These are phyloP conservation scores for Mesorhabditis spiculigera DNA, from an alignment of 2,888 invertebrate species.

Conservation along the genomic window DNA sequence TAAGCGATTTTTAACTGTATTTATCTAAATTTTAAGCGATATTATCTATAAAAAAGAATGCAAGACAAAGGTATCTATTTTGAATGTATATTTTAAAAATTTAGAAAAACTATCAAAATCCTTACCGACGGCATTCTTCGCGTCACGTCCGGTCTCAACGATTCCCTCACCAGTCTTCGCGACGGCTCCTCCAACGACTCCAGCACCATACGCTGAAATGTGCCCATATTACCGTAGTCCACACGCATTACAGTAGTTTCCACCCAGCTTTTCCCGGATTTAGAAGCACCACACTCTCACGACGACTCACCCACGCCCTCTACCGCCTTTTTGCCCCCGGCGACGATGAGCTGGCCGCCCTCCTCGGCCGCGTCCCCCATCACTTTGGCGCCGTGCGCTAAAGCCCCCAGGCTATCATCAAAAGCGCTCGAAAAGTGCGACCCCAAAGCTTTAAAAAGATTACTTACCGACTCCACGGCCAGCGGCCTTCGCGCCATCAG, in stretches of 20 bases:
- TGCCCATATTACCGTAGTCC: neutral
- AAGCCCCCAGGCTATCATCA: neutral
- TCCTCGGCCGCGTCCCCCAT: neutral
- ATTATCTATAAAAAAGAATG: no score
- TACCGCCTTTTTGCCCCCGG: neutral
- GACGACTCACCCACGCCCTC: neutral
- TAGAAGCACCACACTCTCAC: no score
- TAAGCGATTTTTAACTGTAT: no score
- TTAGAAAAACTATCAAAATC: no score
- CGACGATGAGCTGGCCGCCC: neutral
- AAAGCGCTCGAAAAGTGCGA: no score
- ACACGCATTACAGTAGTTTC: no score
- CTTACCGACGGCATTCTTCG: slow-evolving; percentile 2
- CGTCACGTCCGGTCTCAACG: slow-evolving; percentile 3
- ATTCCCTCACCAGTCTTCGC: slow-evolving; percentile 6
- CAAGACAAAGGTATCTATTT: no score
- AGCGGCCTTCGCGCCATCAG: slow-evolving; percentile 4
- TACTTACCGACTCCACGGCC: slow-evolving; percentile 5
- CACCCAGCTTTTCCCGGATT: no score
- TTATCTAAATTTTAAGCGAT: no score
- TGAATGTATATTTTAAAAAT: no score
- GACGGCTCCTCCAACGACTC: neutral
- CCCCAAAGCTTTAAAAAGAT: no score
- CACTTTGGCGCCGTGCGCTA: slow-evolving; percentile 1
- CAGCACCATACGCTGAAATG: neutral